Base-by-base conservation (phyloP, 2,797 vertebrate genomes). In the Iguana delicatissima region DNA sequence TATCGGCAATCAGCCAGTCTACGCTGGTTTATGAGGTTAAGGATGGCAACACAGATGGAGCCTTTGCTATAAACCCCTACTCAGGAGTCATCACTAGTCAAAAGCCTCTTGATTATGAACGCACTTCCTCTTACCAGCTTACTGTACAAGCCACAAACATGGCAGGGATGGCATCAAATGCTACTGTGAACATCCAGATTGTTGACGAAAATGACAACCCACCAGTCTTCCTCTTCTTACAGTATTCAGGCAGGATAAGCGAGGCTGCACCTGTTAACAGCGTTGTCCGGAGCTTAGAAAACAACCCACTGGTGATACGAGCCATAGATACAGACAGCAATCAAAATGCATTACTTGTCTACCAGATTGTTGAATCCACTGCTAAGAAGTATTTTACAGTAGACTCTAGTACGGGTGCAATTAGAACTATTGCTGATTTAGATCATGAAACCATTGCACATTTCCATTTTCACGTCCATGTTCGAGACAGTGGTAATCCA, bases 161-260 rank as follows among this genome's bases (percentile, higher is more conserved):
- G 99, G 99, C 99, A 62, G 99, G 99, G 52, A 98, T 99, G 98
- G 97, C 98, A 29, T 98, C 99, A 20, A 99, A 99, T 91, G 97
- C 97, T 67, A 98, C 98, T 0, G 96, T 99, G 88, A 97, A 97
- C 69, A 96, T 99, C 90, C 98, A 99, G 86, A 93, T 99, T 85
- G 96, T 98, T 35, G 99, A 99, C 96, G 98, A 99, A 96, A 99
- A 99, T 82, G 99, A 99, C 95, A 99, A 99, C 67, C 95, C 98
- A 0, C 99, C 99, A 0, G 96, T 99, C 82, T 99, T 99, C 90
- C 98, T 99, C 94, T 98, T 97, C 94, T 97, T 98, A 84, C 97
- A 98, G 62, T 99, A 99, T 91, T 95, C 52, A 0, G 99, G 99
- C 67, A 98, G 97, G 94, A 99, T 99, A 89, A 99, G 98, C 0